Evolutionary conservation across 2,797 vertebrate genomes (phyloP), one percentile per base, ranked within the genome.

Genomic region (Arremon brunneinucha): DNA sequence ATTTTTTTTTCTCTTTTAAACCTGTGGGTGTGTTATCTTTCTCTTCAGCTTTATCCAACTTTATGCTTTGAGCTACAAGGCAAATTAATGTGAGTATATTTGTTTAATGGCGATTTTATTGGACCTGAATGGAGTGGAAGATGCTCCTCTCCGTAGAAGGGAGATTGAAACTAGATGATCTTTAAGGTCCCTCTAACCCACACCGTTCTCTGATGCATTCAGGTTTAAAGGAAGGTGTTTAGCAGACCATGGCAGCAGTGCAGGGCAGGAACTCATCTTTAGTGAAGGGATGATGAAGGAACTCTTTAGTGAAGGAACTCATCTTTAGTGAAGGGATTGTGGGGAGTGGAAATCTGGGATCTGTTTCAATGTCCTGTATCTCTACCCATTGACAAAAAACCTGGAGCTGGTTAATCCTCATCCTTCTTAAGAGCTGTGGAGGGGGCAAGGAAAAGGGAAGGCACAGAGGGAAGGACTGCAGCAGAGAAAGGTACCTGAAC

Each of bases 351-450:
- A 77, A 17, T 17, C 0, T 10, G 44, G n/a, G 13, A 10, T 75
- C 30, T 64, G 2, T 57, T 65, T 23, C 15, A 14, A 8, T 5
- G 5, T 41, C 65, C 8, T 79, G 2, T 41, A 9, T 41, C 39
- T 37, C 2, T 14, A 23, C 12, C 10, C 4, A 1, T 2, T 72
- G 34, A 2, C 21, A 56, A 64, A 37, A 0, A 5, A 11, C 4
- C 7, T 12, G 10, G 23, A 19, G 50, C 12, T 8, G 7, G 16
- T 34, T 27, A 39, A 75, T 8, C 15, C 22, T 2, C 20, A 12
- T 83, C 44, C 9, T 28, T 53, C 9, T 12, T 27, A 12, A 46
- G 28, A 28, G 2, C 14, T 43, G 14, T 63, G 30, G 16, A 41
- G 15, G 17, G 9, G 28, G 14, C 22, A 81, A 80, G 15, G 35